phyloP scores from a whole-genome alignment of 2,113 vertebrate species.

The Chaetodon trifascialis region DNA sequence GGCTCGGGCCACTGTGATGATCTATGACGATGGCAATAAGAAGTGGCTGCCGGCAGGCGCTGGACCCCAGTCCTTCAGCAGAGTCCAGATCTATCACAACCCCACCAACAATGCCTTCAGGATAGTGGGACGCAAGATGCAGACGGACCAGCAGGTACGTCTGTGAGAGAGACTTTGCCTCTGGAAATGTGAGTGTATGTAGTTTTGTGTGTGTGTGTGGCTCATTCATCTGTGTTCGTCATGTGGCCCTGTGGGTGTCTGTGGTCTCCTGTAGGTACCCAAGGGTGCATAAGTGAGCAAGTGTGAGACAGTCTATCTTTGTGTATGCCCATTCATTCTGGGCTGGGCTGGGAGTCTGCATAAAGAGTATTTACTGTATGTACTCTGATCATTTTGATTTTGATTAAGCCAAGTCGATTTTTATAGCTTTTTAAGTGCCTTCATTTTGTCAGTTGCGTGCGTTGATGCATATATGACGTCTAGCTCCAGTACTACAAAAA shows the following conservation, averaged over 20 bases:
- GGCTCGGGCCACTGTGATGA: constrained; percentile 93
- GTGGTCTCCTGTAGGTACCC: constrained; percentile 1
- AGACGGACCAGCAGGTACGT: constrained; percentile 91
- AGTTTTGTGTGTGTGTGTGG: not conserved
- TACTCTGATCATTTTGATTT: not conserved
- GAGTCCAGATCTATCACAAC: constrained; percentile 94
- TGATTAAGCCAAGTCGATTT: no score
- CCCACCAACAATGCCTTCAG: constrained; percentile 89
- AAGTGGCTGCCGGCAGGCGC: constrained; percentile 91
- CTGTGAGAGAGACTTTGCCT: not conserved
- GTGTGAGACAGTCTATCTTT: constrained; percentile 31
- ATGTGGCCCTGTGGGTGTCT: not conserved
- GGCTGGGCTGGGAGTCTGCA: not conserved
- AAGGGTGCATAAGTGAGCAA: constrained; percentile 22
- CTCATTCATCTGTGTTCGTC: constrained; percentile 1
- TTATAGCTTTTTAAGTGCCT: not conserved
- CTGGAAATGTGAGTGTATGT: not conserved
- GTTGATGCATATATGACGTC: not conserved
- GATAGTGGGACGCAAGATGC: constrained; percentile 92
- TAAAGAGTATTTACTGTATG: not conserved
- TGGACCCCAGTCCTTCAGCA: constrained; percentile 88
- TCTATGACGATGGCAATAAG: constrained; percentile 91
- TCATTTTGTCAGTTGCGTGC: not conserved
- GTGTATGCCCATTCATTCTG: constrained; percentile 3
- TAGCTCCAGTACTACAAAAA: not conserved